Conservation (phyloP, 2,113 vertebrate genomes). For the Gulo gulo region DNA sequence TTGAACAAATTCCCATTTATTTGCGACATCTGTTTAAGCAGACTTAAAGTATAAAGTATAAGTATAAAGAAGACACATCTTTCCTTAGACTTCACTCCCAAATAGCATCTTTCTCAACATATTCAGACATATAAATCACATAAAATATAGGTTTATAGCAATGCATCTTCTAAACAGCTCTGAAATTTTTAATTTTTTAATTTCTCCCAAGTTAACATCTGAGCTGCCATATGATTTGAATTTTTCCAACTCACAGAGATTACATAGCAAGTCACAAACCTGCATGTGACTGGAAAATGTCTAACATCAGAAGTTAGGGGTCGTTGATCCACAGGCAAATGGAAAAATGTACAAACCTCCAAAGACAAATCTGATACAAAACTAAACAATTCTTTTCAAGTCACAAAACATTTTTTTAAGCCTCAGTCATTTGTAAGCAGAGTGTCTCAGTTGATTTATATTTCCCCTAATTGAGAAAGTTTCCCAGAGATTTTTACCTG, state of each 20-base stretch:
- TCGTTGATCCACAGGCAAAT: constrained; percentile 71
- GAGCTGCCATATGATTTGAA: constrained; percentile 84
- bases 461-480: not conserved
- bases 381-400: constrained; percentile 48
- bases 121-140: constrained; percentile 78
- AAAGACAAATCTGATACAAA: constrained; percentile 65
- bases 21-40: constrained; percentile 79
- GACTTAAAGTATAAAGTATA: constrained; percentile 81
- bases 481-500: constrained; percentile 12
- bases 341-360: constrained; percentile 54
- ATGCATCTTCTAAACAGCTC: constrained; percentile 80
- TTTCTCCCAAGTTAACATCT: constrained; percentile 83
- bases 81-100: constrained; percentile 74
- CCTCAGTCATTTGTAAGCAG: constrained; percentile 39
- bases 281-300: constrained; percentile 76
- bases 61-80: constrained; percentile 80
- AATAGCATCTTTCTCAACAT: constrained; percentile 79
- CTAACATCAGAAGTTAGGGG: constrained; percentile 69
- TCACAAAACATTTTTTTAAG: constrained; percentile 45
- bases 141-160: constrained; percentile 86
- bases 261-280: constrained; percentile 77
- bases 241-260: constrained; percentile 80
- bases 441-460: constrained; percentile 18
- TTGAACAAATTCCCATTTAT: constrained; percentile 80
- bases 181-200: constrained; percentile 86